phyloP scores from a whole-genome alignment of 1,140 invertebrate genomes.

The Phthorimaea operculella region DNA sequence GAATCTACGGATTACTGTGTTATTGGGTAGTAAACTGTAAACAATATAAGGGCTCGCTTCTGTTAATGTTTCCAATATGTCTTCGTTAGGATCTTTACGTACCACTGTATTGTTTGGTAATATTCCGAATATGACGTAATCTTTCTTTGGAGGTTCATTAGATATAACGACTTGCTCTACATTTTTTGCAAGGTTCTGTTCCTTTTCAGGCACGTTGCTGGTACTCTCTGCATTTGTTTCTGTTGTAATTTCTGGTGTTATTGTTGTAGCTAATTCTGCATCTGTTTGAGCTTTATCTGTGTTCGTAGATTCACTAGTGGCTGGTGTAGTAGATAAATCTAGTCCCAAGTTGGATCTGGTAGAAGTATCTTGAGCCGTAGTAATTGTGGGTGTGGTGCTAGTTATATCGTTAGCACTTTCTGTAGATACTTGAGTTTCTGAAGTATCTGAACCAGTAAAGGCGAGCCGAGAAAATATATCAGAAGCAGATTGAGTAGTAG shows the following conservation, averaged over 20 bases:
- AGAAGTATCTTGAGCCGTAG: conserved; percentile 28
- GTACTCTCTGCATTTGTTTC: background rate
- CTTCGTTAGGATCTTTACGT: conserved; percentile 75
- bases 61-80: conserved; percentile 72
- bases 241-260: background rate
- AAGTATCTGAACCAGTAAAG: conserved; percentile 30
- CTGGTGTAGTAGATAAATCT: conserved; percentile 22
- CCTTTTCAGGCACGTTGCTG: background rate
- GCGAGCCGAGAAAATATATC: conserved; percentile 20
- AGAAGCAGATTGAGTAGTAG: conserved; percentile 30
- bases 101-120: conserved; percentile 80
- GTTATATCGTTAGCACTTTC: conserved; percentile 22
- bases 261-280: conserved; percentile 1
- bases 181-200: conserved; percentile 9
- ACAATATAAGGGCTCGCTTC: conserved; percentile 76
- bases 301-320: conserved; percentile 28
- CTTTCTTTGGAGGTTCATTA: conserved; percentile 66
- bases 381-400: conserved; percentile 17
- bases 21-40: conserved; percentile 78
- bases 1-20: conserved; percentile 77
- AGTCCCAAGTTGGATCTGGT: conserved; percentile 17
- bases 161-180: conserved; percentile 12
- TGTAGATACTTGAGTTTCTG: conserved; percentile 29
- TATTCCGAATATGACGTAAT: conserved; percentile 78
- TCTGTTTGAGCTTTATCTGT: conserved; percentile 28